Evolutionary conservation across 2,888 invertebrate species (phyloP).

Genomic region (Beris chalybata): DNA sequence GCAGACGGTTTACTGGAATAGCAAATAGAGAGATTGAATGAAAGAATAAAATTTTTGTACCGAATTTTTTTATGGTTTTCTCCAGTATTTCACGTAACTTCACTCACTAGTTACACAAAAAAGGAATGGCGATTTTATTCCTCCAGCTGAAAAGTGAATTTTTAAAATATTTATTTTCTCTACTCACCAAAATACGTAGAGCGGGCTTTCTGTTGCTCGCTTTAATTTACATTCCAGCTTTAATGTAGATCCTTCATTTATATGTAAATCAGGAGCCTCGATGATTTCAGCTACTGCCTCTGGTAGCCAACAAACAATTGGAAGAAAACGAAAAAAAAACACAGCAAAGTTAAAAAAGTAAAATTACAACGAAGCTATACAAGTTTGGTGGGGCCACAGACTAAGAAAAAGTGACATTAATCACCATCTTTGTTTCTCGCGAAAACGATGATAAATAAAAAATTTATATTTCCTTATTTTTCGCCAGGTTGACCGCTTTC

Average conservation of each 20-base stretch:
- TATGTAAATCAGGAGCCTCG: constrained; percentile 42
- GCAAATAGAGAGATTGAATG: no score
- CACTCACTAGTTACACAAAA: no score
- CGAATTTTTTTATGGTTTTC: background rate
- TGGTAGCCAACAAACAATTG: constrained; percentile 11
- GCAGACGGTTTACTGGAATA: no score
- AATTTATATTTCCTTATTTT: no score
- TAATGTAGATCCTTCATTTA: constrained; percentile 42
- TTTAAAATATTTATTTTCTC: background rate
- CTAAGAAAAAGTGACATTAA: constrained; percentile 17
- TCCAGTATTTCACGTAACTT: no score
- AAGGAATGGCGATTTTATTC: no score
- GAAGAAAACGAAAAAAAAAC: background rate
- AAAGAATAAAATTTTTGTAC: no score
- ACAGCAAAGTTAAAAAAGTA: background rate
- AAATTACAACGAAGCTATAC: no score
- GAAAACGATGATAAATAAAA: constrained; percentile 17
- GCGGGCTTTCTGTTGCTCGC: constrained; percentile 41
- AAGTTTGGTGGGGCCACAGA: no score
- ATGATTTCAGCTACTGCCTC: constrained; percentile 42
- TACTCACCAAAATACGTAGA: constrained; percentile 42
- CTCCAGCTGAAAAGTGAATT: background rate
- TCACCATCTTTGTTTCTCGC: constrained; percentile 27
- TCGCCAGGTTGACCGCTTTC: constrained; percentile 1
- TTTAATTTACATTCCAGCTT: constrained; percentile 42